Percentiles rank a stretch among this genome's conserved stretches.
Conservation (phyloP, 2,113 vertebrate species). For the Hipposideros armiger region DNA sequence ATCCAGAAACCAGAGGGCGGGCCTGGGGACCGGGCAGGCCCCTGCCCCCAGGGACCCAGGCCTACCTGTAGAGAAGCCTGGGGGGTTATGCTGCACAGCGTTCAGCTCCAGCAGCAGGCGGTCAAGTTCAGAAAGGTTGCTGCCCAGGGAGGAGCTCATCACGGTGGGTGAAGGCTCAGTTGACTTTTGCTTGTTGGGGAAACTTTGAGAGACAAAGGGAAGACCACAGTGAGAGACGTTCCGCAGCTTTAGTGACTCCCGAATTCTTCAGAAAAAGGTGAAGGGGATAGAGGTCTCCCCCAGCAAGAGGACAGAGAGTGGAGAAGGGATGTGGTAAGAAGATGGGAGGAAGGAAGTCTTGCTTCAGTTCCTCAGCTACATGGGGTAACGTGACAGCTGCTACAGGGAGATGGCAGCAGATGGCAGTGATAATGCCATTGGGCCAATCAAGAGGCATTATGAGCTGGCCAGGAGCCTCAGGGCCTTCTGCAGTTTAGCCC, state of each 20-base stretch:
- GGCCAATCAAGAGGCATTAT: not conserved
- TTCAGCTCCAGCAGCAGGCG: conserved; percentile 97
- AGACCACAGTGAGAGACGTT: not conserved
- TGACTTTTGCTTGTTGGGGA: conserved; percentile 98
- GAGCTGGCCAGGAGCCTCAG: not conserved
- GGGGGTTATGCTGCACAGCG: conserved; percentile 94
- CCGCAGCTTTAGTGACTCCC: not conserved
- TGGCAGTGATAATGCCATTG: fast-evolving
- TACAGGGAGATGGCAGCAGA: not conserved
- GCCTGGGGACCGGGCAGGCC: not conserved
- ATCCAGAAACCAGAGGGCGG: not conserved
- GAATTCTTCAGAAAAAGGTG: not conserved
- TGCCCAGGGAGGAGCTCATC: conserved; percentile 95
- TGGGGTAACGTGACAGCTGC: not conserved
- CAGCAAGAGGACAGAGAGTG: not conserved
- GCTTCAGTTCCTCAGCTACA: conserved; percentile 45
- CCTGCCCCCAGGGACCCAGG: not conserved
- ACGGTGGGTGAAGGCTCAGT: conserved; percentile 93
- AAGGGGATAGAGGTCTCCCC: not conserved
- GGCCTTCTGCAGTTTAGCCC: not conserved
- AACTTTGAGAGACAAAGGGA: conserved; percentile 87
- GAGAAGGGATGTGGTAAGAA: not conserved
- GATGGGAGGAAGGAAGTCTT: conserved; percentile 58
- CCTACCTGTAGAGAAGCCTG: conserved; percentile 92
- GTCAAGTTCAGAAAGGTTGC: conserved; percentile 98